These are phyloP conservation scores for Nasua narica DNA, from an alignment of 2,797 vertebrate species.

Conservation along the genomic window DNA sequence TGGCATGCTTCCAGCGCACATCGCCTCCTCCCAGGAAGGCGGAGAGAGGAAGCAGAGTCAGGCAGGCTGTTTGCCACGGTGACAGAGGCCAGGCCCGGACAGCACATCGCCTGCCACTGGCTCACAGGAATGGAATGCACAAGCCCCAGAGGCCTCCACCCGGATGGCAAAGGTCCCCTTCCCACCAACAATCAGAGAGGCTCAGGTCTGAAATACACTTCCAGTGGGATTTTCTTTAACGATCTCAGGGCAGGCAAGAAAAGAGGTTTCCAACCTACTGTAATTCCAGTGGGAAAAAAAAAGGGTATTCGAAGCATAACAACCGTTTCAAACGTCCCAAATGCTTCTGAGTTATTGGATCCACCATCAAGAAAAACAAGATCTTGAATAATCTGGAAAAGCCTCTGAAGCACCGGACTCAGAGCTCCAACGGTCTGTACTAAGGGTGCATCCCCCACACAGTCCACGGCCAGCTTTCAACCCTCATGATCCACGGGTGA, in stretches of 20 bases:
- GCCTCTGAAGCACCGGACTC: neutral
- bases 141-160: neutral
- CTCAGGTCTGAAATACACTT: neutral
- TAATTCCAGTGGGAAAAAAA: neutral
- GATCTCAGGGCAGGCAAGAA: neutral
- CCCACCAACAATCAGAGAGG: neutral
- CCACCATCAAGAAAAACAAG: neutral
- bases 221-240: neutral
- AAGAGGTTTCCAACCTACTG: neutral
- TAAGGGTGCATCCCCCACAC: neutral
- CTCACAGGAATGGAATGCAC: neutral
- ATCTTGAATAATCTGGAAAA: neutral
- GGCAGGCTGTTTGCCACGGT: neutral
- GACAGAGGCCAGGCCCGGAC: neutral
- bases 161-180: neutral
- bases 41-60: neutral
- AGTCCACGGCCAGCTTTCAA: neutral
- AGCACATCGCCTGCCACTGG: neutral
- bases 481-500: neutral
- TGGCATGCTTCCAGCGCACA: neutral
- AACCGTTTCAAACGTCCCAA: neutral
- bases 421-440: neutral
- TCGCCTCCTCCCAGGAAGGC: neutral
- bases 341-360: neutral
- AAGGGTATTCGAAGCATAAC: neutral